phyloP scores from a whole-genome alignment of 1,140 invertebrate genomes.

The Aphis craccivora region DNA sequence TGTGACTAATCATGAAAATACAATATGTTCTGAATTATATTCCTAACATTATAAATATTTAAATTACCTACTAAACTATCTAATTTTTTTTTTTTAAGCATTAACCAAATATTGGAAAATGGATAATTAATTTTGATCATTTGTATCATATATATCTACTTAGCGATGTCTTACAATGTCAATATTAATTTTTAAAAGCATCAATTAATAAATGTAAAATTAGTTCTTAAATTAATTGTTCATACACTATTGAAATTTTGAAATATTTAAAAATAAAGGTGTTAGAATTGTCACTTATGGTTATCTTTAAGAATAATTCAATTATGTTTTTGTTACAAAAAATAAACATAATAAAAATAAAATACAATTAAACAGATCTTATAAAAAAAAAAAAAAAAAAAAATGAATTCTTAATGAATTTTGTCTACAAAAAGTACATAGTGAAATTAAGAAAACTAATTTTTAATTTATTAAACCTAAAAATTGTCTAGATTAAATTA shows the following conservation, averaged over 20 bases:
- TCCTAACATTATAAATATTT: not conserved
- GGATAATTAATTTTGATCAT: not conserved
- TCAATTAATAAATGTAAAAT: not conserved
- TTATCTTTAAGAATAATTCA: conserved; percentile 14
- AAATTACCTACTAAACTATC: not conserved
- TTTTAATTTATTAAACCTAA: not conserved
- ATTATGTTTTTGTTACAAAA: conserved; percentile 49
- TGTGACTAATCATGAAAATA: not conserved
- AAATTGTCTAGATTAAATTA: not conserved
- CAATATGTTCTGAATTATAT: not conserved
- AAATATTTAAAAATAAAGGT: not conserved
- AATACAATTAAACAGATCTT: conserved; percentile 31
- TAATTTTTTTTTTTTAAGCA: not conserved
- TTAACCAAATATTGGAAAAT: not conserved
- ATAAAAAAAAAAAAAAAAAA: not conserved
- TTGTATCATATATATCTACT: not conserved
- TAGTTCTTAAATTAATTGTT: not conserved
- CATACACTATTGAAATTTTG: not conserved
- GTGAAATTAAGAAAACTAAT: not conserved
- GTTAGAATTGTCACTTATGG: conserved; percentile 3
- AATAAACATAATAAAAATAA: conserved; percentile 46
- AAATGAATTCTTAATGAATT: not conserved
- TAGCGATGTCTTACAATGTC: not conserved
- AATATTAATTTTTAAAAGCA: not conserved
- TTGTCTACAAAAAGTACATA: not conserved